phyloP scores from a whole-genome alignment of 2,113 vertebrate genomes.

The Strix uralensis region DNA sequence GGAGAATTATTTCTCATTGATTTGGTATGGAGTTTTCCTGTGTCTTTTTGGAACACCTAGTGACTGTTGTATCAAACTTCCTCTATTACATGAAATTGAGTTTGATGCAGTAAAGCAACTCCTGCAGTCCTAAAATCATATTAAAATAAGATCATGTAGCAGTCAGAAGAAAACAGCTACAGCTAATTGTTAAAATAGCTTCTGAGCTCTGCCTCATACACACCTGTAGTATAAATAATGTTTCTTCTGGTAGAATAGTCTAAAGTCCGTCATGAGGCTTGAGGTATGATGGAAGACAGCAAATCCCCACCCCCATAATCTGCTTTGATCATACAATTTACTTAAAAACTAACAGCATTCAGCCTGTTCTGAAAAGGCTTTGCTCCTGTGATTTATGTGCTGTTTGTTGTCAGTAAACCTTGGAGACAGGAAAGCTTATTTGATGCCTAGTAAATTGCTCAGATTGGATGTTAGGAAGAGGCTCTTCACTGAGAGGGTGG shows the following conservation, averaged over 20 bases:
- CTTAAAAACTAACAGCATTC: not conserved
- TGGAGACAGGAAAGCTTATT: not conserved
- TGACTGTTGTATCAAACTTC: not conserved
- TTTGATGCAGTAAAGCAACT: not conserved
- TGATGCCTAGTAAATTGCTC: not conserved
- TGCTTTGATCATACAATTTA: not conserved
- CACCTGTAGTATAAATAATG: not conserved
- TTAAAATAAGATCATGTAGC: not conserved
- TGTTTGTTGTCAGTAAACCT: not conserved
- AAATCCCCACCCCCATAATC: not conserved
- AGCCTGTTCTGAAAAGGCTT: not conserved
- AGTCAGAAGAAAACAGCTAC: not conserved
- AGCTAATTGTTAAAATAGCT: not conserved
- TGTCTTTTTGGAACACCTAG: not conserved
- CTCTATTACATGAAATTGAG: not conserved
- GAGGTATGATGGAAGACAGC: not conserved
- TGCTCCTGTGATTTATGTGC: not conserved
- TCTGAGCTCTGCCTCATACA: not conserved
- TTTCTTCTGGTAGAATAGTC: not conserved
- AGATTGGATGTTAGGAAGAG: too few relatives aligned
- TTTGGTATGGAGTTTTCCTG: not conserved
- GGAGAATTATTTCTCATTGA: not conserved
- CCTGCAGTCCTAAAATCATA: not conserved
- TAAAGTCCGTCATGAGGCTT: not conserved
- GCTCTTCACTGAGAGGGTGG: too few relatives aligned